Evolutionary conservation across 2,888 invertebrate genomes (phyloP), one percentile per base, ranked within the genome.

Genomic region (Tyria jacobaeae): DNA sequence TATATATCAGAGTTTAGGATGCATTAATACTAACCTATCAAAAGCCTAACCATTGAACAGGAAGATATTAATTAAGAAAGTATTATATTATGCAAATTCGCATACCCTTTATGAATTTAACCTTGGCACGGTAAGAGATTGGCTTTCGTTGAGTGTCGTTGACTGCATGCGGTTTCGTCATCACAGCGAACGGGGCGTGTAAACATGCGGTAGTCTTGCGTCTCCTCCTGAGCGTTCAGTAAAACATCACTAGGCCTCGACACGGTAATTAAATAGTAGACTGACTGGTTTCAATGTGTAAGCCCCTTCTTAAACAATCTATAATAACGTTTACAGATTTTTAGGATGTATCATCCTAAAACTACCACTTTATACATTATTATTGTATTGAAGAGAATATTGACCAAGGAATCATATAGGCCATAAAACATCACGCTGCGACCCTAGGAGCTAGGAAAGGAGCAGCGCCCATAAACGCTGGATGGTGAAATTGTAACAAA

Each of bases 71-170:
- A 60, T 48, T 49, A 57, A 15, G 53, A 44, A 47, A 51, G 24
- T 49, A 62, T 62, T 52, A 14, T 10, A 62, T 64, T 53, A 12
- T 44, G 58, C 27, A 62, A 60, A 56, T 17, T n/a, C 41, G 47
- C 60, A 49, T 71, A 75, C 78, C 76, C 79, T 84, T 83, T 85
- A 57, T 59, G 55, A 60, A 54, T n/a, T n/a, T 73, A 80, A 83
- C 86, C 85, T 87, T 87, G 87, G 79, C 85, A 80, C 52, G 71
- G 48, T 79, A 67, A 65, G 69, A 76, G 76, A 81, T 70, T 76
- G 76, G 73, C 80, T 86, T 84, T 86, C 83, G 51, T 79, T 70
- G 44, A 58, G 66, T 66, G 76, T 73, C 78, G 71, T 71, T 75
- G 68, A 76, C 72, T 68, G 63, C 47, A 39, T 55, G 39, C 37